Conservation (phyloP, 2,113 vertebrate species). For the Chloroceryle aenea region DNA sequence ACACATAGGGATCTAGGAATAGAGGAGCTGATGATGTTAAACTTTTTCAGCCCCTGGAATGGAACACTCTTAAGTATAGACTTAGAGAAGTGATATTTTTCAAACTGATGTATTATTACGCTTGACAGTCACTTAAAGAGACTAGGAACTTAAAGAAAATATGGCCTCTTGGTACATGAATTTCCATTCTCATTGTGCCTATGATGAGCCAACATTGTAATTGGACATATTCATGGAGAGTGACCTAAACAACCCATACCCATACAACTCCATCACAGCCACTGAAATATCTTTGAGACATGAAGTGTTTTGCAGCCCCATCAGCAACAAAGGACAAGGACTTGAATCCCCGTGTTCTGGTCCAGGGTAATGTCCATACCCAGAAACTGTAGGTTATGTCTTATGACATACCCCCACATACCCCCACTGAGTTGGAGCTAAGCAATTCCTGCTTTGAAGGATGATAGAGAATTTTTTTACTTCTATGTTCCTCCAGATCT, state of each 20-base stretch:
- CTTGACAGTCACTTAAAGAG: not conserved
- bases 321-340: not conserved
- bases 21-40: not conserved
- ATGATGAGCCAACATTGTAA: not conserved
- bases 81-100: not conserved
- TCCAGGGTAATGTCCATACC: not conserved
- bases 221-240: not conserved
- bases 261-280: not conserved
- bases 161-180: not conserved
- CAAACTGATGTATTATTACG: not conserved
- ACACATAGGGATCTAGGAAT: not conserved
- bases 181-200: not conserved
- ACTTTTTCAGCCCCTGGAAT: not conserved
- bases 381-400: no score
- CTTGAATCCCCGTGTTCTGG: not conserved
- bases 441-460: not conserved
- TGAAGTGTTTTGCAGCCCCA: not conserved
- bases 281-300: not conserved
- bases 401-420: rapidly evolving
- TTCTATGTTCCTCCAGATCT: not conserved
- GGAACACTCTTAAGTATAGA: not conserved
- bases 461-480: not conserved
- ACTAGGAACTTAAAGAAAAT: not conserved
- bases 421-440: not conserved
- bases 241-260: not conserved